phyloP scores from a whole-genome alignment of 2,888 invertebrate genomes.

The Meiosimyza platycephala region DNA sequence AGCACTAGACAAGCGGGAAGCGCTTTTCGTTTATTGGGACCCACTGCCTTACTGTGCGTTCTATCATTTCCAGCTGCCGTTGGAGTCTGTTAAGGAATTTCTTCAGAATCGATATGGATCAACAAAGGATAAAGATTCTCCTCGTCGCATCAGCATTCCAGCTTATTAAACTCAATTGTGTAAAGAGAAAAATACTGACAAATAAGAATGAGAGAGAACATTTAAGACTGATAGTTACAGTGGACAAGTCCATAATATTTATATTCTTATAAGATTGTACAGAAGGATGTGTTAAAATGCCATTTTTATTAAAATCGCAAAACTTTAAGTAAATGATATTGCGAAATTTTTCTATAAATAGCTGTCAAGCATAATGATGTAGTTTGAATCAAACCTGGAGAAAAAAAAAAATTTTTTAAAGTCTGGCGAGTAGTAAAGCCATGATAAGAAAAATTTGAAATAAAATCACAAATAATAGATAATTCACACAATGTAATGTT shows the following conservation, averaged over 20 bases:
- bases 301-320: too few relatives aligned
- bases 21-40: constrained; percentile 85
- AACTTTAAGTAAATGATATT: too few relatives aligned
- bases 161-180: background rate
- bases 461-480: too few relatives aligned
- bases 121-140: constrained; percentile 48
- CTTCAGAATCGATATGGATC: constrained; percentile 67
- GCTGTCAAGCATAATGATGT: too few relatives aligned
- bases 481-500: too few relatives aligned
- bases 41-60: constrained; percentile 88
- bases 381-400: too few relatives aligned
- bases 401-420: too few relatives aligned
- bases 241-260: background rate
- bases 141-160: background rate
- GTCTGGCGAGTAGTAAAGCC: too few relatives aligned
- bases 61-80: constrained; percentile 82
- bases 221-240: constrained; percentile 3
- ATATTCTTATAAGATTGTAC: too few relatives aligned
- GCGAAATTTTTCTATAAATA: too few relatives aligned
- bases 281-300: too few relatives aligned
- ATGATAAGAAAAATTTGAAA: too few relatives aligned
- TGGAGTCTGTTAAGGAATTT: constrained; percentile 72
- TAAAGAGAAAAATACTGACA: background rate
- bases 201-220: background rate
- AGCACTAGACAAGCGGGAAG: constrained; percentile 82